phyloP scores from a whole-genome alignment of 2,113 vertebrate genomes.

The Brienomyrus longianalis region DNA sequence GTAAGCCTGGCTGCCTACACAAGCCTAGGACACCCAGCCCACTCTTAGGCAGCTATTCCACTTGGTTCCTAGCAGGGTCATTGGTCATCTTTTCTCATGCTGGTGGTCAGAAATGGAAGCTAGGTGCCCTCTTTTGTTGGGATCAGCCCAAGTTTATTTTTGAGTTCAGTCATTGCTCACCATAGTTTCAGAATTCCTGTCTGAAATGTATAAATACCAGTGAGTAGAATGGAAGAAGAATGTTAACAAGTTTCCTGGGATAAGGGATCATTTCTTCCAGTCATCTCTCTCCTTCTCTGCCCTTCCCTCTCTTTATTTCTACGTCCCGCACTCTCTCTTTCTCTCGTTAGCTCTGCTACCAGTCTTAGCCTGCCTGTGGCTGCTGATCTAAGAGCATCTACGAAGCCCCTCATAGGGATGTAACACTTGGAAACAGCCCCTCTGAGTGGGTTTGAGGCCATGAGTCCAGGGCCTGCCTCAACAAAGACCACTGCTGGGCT shows the following conservation, averaged over 20 bases:
- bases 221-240: background rate
- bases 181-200: background rate
- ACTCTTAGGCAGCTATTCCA: background rate
- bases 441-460: background rate
- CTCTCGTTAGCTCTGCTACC: conserved; percentile 10
- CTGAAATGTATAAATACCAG: background rate
- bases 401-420: background rate
- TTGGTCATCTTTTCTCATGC: background rate
- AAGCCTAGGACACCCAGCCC: background rate
- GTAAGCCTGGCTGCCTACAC: background rate
- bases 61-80: background rate
- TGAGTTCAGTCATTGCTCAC: background rate
- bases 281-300: background rate
- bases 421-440: background rate
- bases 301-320: background rate
- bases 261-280: background rate
- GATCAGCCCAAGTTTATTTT: background rate
- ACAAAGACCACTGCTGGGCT: background rate
- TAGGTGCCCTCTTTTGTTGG: background rate
- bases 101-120: background rate
- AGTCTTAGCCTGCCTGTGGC: conserved; percentile 21
- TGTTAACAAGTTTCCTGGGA: background rate
- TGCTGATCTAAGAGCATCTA: background rate
- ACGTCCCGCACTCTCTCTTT: background rate
- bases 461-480: background rate